Conservation (phyloP, 92 coral and sea anemone genomes). For the Phenganax stokvisi region DNA sequence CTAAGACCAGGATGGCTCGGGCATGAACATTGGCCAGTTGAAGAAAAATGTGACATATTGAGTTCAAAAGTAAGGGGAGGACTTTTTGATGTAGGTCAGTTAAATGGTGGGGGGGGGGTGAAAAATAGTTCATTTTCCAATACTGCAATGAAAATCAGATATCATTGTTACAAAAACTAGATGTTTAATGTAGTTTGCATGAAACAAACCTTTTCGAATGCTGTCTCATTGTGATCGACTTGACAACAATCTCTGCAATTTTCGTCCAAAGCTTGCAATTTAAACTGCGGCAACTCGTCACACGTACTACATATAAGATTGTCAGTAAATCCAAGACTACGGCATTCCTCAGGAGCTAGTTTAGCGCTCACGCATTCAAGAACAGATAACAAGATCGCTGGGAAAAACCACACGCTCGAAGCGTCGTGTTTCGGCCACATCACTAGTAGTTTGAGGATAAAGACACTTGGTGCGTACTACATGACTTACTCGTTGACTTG, state of each 20-base stretch:
- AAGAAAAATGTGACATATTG: no score
- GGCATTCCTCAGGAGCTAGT: slow-evolving; percentile 77
- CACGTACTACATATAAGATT: slow-evolving; percentile 93
- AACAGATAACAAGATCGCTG: slow-evolving; percentile 68
- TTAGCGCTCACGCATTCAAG: slow-evolving; percentile 60
- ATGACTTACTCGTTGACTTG: slow-evolving; percentile 24
- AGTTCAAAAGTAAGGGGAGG: no score
- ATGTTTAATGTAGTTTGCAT: background rate
- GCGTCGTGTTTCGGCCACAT: slow-evolving; percentile 74
- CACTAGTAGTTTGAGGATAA: slow-evolving; percentile 13
- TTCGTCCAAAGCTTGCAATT: slow-evolving; percentile 54
- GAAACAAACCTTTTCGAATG: slow-evolving; percentile 56
- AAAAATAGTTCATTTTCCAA: no score
- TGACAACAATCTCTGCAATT: slow-evolving; percentile 87
- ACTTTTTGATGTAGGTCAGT: no score
- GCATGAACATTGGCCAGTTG: no score
- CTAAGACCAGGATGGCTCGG: no score
- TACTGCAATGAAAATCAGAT: no score
- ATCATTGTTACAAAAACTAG: no score
- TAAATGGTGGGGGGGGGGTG: no score
- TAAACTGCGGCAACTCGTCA: slow-evolving; percentile 80
- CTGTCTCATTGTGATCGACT: slow-evolving; percentile 72
- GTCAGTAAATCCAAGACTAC: slow-evolving; percentile 74
- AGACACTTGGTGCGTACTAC: background rate
- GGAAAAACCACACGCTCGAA: slow-evolving; percentile 59